These are phyloP conservation scores for Apoda limacodes DNA, from an alignment of 2,888 invertebrate genomes.

Conservation along the genomic window DNA sequence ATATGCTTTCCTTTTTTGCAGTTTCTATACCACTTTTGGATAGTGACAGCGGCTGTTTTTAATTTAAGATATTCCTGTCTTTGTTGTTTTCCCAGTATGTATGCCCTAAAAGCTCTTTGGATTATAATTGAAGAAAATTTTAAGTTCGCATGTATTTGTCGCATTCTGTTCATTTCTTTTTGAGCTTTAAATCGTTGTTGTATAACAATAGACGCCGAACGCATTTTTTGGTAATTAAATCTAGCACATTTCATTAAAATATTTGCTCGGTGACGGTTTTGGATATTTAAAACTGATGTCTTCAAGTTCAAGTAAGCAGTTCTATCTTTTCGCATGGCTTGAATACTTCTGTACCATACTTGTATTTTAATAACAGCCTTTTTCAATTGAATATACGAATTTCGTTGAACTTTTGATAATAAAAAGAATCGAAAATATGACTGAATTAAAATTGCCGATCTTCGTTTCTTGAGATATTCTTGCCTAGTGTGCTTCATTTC, in stretches of 20 bases:
- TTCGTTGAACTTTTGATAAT: constrained; percentile 22
- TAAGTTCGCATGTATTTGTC: constrained; percentile 28
- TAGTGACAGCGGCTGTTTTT: constrained; percentile 36
- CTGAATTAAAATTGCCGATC: constrained; percentile 32
- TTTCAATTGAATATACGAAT: constrained; percentile 21
- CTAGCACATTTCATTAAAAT: constrained; percentile 25
- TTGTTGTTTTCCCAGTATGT: constrained; percentile 29
- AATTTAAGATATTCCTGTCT: constrained; percentile 33
- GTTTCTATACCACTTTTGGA: constrained; percentile 61
- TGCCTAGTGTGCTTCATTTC: constrained; percentile 30
- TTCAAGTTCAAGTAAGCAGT: constrained; percentile 23
- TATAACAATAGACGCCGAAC: constrained; percentile 25
- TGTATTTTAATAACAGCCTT: constrained; percentile 37
- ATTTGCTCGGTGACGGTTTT: constrained; percentile 31
- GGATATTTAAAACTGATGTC: constrained; percentile 36
- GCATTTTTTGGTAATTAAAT: constrained; percentile 21
- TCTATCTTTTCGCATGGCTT: constrained; percentile 40
- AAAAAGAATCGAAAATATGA: constrained; percentile 29
- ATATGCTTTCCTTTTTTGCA: constrained; percentile 28
- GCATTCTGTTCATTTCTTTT: constrained; percentile 36
- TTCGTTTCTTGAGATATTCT: constrained; percentile 28
- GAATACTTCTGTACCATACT: constrained; percentile 43
- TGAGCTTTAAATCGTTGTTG: constrained; percentile 54
- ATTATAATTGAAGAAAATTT: constrained; percentile 36
- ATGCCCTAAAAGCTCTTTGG: constrained; percentile 50